Percentiles rank a stretch among this genome's conserved stretches.
Evolutionary conservation across 2,113 vertebrate genomes (phyloP).

Genomic region (Sinocyclocheilus rhinocerous): DNA sequence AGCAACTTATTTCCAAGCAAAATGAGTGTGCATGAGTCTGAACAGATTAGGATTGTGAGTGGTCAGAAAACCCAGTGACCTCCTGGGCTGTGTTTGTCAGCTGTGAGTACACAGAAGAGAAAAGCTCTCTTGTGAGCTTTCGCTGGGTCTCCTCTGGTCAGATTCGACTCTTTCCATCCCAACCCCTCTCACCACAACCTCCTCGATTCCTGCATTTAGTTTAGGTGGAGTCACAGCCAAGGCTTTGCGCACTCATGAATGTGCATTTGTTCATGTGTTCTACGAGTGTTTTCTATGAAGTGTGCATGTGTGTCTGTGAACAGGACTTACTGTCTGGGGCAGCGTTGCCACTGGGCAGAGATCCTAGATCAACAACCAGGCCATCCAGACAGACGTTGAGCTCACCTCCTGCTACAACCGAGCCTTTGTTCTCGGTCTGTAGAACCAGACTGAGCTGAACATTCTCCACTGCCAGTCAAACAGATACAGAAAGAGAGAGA

Average conservation of each 20-base stretch:
- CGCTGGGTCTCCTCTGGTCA: not conserved
- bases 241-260: not conserved
- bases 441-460: slow-evolving; percentile 91
- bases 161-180: slow-evolving; percentile 19
- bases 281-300: slow-evolving; percentile 29
- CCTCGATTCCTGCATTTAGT: slow-evolving; percentile 29
- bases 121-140: slow-evolving; percentile 29
- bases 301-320: slow-evolving; percentile 46
- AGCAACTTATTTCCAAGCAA: not conserved
- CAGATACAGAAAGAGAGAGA: not conserved
- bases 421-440: slow-evolving; percentile 95
- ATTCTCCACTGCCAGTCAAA: slow-evolving; percentile 87
- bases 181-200: slow-evolving; percentile 27
- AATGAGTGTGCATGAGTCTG: not conserved
- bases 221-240: slow-evolving; percentile 35
- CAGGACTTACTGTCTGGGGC: slow-evolving; percentile 87
- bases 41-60: not conserved
- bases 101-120: slow-evolving; percentile 20
- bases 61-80: slow-evolving; percentile 18
- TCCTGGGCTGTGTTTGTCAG: not conserved
- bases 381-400: slow-evolving; percentile 94
- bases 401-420: slow-evolving; percentile 89
- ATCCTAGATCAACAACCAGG: slow-evolving; percentile 90
- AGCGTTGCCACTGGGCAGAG: slow-evolving; percentile 83
- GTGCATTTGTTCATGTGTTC: slow-evolving; percentile 28